phyloP scores from a whole-genome alignment of 2,113 vertebrate genomes.

The Notechis scutatus region DNA sequence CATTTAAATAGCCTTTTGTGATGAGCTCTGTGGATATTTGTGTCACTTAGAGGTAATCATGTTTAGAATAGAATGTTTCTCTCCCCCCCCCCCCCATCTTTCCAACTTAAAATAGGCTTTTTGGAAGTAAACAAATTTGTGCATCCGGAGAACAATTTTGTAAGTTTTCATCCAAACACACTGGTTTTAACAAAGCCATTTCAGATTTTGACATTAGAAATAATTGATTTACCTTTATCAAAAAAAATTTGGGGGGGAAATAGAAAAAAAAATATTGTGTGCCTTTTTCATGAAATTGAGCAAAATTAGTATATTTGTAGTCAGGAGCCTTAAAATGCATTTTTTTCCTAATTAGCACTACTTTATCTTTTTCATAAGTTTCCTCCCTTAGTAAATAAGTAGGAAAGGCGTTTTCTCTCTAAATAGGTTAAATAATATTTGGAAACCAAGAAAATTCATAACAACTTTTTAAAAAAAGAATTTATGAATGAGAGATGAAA shows the following conservation, averaged over 20 bases:
- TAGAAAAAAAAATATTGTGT: background rate
- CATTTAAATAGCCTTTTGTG: background rate
- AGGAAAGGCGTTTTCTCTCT: background rate
- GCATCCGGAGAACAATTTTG: background rate
- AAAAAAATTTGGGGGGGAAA: background rate
- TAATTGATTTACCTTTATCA: background rate
- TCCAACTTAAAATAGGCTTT: background rate
- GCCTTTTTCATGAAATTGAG: background rate
- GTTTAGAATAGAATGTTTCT: background rate
- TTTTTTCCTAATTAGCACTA: background rate
- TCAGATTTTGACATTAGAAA: constrained; percentile 4
- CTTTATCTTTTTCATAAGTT: background rate
- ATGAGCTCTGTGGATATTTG: background rate
- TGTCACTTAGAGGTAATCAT: background rate
- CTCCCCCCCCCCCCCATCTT: background rate
- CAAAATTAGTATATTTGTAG: background rate
- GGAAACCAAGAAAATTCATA: constrained; percentile 6
- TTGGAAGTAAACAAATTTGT: background rate
- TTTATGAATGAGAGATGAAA: constrained; percentile 41
- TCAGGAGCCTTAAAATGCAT: background rate
- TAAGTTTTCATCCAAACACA: background rate
- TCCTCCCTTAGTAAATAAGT: background rate
- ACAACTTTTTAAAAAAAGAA: background rate
- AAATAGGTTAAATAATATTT: background rate
- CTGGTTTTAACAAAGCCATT: constrained; percentile 12